Base-by-base conservation (phyloP, 30 jellyfish, hydroid and myxozoan species). In the Cassiopea xamachana region DNA sequence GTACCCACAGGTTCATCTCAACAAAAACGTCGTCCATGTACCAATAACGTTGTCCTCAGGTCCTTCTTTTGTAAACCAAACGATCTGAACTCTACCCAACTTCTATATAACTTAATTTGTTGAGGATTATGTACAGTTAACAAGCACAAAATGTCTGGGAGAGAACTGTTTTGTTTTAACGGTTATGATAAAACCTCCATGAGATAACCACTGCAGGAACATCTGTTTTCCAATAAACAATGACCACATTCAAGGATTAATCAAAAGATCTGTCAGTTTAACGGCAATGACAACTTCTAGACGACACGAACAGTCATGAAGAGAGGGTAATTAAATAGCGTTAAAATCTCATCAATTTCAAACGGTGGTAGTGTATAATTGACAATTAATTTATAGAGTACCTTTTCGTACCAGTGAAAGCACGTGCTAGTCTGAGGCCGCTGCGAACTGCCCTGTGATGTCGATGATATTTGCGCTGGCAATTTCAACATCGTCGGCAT, bases 381-480 rank as follows among this genome's bases (percentile, higher is more conserved):
- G 17, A 14, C 17, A 75, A 48, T 4, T 71, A 71, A 71, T 43
- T 19, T 14, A 43, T 2, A 70, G 48, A 2, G 71, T 75, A 46
- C 71, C 84, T 75, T 75, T 27, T 14, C 71, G 48, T 70, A 46
- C n/a, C 44, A 75, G 13, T 14, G 45, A 48, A 75, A 44, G 70
- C 70, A 8, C 39, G 80, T 14, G 43, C 27, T 71, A 71, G 55
- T 71, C 39, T 51, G 69, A 69, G 7, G 84, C 48, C 7, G 92
- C 17, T 46, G 89, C 51, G 51, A 88, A 88, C 81, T 88, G 95
- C 2, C 83, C 87, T 1, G 95, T 88, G 39, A 79, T 88, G 75
- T 88, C 95, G 18, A 88, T 46, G 70, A 60, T 88, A 46, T 68
- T 73, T 15, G 74, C 95, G 60, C 48, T 88, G n/a, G 75, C 80